A percentile compares a stretch with the other conserved stretches of the same genome.
Conservation (phyloP, 2,888 invertebrate species). For the Rosalia funebris region DNA sequence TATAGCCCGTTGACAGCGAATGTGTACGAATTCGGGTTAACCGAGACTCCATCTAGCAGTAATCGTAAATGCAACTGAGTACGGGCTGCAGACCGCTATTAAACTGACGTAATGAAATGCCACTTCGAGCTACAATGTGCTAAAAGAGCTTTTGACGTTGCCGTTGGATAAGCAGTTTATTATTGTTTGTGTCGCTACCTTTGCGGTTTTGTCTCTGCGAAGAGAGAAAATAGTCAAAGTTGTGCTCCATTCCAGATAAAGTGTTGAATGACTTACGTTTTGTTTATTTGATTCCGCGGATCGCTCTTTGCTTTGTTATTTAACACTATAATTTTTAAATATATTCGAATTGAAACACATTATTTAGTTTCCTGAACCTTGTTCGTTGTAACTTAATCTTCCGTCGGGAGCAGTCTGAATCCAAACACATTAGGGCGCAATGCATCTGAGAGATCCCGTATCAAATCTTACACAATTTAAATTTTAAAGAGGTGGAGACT, state of each 20-base stretch:
- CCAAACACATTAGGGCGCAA: too few relatives aligned
- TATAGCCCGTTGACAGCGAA: constrained; percentile 6
- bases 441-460: too few relatives aligned
- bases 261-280: not conserved
- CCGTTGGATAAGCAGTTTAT: constrained; percentile 48
- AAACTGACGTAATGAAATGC: constrained; percentile 26
- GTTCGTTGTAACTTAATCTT: too few relatives aligned
- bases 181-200: constrained; percentile 27
- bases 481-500: too few relatives aligned
- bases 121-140: constrained; percentile 46
- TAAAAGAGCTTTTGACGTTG: constrained; percentile 48
- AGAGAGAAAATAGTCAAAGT: constrained; percentile 14
- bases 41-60: constrained; percentile 7
- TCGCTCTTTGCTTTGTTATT: too few relatives aligned
- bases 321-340: too few relatives aligned
- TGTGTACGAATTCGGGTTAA: constrained; percentile 15
- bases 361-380: too few relatives aligned
- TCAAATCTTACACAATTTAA: too few relatives aligned
- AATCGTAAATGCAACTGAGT: constrained; percentile 26
- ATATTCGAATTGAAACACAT: too few relatives aligned
- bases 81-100: constrained; percentile 19
- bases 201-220: constrained; percentile 20
- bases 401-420: too few relatives aligned
- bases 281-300: not conserved
- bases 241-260: not conserved